phyloP scores from a whole-genome alignment of 2,888 invertebrate species.

The Drosophila austrosaltans region DNA sequence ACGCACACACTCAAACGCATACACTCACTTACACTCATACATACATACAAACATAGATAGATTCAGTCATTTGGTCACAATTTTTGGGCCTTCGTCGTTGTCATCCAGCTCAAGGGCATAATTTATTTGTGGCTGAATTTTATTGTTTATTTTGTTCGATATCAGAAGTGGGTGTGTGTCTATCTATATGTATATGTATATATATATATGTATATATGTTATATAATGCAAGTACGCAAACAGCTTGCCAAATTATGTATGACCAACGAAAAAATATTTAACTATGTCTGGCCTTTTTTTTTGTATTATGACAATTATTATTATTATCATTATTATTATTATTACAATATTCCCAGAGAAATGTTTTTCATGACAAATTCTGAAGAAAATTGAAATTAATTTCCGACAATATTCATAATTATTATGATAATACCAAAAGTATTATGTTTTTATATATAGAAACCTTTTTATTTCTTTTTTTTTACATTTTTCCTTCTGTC shows the following conservation, averaged over 20 bases:
- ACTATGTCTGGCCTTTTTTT: conserved; percentile 39
- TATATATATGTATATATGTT: conserved; percentile 23
- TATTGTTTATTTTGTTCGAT: conserved; percentile 77
- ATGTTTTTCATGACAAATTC: conserved; percentile 1
- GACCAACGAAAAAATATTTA: conserved; percentile 17
- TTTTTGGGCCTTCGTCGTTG: conserved; percentile 23
- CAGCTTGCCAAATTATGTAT: conserved; percentile 57
- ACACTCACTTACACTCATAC: conserved; percentile 48
- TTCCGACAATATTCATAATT: conserved; percentile 10
- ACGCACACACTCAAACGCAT: conserved; percentile 39
- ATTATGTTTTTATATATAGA: not conserved
- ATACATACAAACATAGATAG: conserved; percentile 3
- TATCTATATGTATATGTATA: conserved; percentile 22
- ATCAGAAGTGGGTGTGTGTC: conserved; percentile 42
- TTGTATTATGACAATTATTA: conserved; percentile 52
- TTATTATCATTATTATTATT: conserved; percentile 31
- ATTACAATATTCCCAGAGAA: conserved; percentile 28
- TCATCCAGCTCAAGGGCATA: conserved; percentile 72
- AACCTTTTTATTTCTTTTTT: conserved; percentile 7
- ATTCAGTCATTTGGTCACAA: conserved; percentile 23
- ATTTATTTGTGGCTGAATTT: conserved; percentile 78
- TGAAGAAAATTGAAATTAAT: not conserved
- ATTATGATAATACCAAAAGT: not conserved
- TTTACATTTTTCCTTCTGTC: conserved; percentile 27
- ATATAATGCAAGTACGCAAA: conserved; percentile 50